Conservation (phyloP, 2,797 vertebrate genomes). For the Delichon dasypus region DNA sequence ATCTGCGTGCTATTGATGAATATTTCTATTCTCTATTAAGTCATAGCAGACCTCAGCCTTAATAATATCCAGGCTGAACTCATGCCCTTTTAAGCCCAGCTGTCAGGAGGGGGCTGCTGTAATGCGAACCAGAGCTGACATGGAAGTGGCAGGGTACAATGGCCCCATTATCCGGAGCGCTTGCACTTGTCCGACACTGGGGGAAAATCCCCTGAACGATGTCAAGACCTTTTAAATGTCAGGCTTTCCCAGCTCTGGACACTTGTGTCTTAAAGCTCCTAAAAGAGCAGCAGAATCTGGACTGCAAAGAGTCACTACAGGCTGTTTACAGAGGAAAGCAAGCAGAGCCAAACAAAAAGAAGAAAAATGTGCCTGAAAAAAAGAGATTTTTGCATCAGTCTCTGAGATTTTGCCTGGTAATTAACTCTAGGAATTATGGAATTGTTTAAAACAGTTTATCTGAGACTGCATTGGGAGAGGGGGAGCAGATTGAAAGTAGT, state of each 20-base stretch:
- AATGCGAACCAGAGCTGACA: conserved; percentile 30
- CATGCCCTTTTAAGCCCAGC: conserved; percentile 7
- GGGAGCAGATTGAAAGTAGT: not conserved
- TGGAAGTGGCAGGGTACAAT: conserved; percentile 17
- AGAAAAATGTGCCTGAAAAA: not conserved
- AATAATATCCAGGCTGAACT: not conserved
- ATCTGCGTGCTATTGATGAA: not conserved
- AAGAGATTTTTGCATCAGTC: not conserved
- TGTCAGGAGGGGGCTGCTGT: conserved; percentile 5
- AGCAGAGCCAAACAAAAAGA: not conserved
- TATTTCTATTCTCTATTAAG: not conserved
- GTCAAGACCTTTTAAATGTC: conserved; percentile 74
- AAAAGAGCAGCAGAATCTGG: conserved; percentile 3
- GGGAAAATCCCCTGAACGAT: not conserved
- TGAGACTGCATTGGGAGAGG: not conserved
- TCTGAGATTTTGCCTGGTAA: not conserved
- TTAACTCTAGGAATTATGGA: not conserved
- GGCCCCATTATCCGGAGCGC: conserved; percentile 35
- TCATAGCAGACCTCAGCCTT: not conserved
- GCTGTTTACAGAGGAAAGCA: not conserved
- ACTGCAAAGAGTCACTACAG: not conserved
- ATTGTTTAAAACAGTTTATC: conserved; percentile 3
- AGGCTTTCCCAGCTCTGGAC: conserved; percentile 28
- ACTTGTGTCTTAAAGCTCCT: conserved; percentile 39
- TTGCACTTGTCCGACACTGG: not conserved